phyloP scores from a whole-genome alignment of 2,888 invertebrate genomes.

The Stenotaenia linearis region DNA sequence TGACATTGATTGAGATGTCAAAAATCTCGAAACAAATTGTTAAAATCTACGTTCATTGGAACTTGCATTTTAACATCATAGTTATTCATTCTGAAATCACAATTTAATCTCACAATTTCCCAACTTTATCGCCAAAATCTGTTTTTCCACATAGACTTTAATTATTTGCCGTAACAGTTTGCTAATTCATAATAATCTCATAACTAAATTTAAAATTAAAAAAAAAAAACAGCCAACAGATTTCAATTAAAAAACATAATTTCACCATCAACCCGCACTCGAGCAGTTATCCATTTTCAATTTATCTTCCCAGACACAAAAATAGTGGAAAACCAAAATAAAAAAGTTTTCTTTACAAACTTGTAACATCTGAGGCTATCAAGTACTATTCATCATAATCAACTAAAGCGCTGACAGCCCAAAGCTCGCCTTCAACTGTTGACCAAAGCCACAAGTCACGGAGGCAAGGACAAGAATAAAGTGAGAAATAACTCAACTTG shows the following conservation, averaged over 20 bases:
- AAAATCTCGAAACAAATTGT: too few relatives aligned
- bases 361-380: neutral
- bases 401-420: conserved; percentile 7
- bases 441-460: conserved; percentile 26
- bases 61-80: too few relatives aligned
- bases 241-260: neutral
- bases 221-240: neutral
- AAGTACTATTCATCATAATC: conserved; percentile 22
- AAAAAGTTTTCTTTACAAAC: neutral
- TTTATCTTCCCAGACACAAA: neutral
- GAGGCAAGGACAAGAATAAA: conserved; percentile 19
- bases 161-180: too few relatives aligned
- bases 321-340: neutral
- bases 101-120: too few relatives aligned
- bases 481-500: conserved; percentile 26
- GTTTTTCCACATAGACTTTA: too few relatives aligned
- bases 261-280: neutral
- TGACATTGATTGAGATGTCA: too few relatives aligned
- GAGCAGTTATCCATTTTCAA: neutral
- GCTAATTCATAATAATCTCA: too few relatives aligned
- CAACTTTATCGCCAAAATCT: neutral
- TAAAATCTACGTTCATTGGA: too few relatives aligned
- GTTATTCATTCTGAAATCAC: too few relatives aligned
- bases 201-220: too few relatives aligned
- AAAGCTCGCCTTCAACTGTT: conserved; percentile 4